Conservation (phyloP, 2,797 vertebrate genomes). For the Rhincodon typus region DNA sequence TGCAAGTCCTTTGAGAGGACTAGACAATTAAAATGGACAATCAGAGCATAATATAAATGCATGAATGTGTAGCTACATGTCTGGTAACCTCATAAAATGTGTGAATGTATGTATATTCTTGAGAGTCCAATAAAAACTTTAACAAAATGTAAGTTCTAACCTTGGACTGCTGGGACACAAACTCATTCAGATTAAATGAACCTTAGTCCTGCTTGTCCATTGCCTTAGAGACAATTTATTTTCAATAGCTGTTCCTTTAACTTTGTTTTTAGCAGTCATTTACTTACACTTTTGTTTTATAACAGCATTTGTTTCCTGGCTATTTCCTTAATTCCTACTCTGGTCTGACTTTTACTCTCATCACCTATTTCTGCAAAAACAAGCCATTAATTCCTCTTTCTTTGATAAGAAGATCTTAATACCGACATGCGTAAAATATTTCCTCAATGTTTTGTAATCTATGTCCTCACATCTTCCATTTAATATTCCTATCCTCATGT, state of each 20-base stretch:
- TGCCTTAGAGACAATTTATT: neutral
- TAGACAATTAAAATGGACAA: neutral
- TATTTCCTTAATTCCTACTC: neutral
- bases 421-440: neutral
- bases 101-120: neutral
- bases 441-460: neutral
- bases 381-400: neutral
- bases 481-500: neutral
- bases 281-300: neutral
- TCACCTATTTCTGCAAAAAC: neutral
- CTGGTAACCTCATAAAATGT: neutral
- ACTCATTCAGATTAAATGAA: neutral
- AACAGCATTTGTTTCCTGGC: neutral
- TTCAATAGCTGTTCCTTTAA: neutral
- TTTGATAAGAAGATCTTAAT: neutral
- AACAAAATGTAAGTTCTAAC: neutral
- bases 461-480: neutral
- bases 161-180: neutral
- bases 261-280: neutral
- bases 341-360: neutral
- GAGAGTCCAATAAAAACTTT: neutral
- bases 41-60: neutral
- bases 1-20: neutral
- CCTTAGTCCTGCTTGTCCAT: neutral
- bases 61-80: neutral